Conservation (phyloP, 2,113 vertebrate species). For the Ramphastos sulfuratus region DNA sequence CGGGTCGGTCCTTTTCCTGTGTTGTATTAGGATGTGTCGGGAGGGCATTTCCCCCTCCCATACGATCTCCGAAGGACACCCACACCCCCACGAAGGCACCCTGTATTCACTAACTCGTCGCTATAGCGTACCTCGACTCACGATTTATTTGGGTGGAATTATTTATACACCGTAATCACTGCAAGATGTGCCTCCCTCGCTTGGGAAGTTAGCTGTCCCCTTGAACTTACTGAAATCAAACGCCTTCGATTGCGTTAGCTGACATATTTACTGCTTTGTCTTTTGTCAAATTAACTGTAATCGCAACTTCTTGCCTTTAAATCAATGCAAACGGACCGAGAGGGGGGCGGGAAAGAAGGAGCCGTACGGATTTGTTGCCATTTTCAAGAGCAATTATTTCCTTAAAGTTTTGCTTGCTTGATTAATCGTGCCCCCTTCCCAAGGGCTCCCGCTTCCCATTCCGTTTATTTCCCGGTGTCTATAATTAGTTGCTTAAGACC, state of each 20-base stretch:
- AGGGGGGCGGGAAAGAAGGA: neutral
- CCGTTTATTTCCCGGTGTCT: neutral
- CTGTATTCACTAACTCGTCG: neutral
- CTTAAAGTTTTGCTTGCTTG: slow-evolving; percentile 6
- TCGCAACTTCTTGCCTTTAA: slow-evolving; percentile 38
- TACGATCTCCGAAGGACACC: neutral
- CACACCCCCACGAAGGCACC: neutral
- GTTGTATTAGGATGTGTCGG: neutral
- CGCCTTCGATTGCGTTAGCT: slow-evolving; percentile 37
- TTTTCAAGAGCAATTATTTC: neutral
- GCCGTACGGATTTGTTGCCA: neutral
- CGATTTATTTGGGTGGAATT: slow-evolving; percentile 32
- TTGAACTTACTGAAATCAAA: slow-evolving; percentile 42
- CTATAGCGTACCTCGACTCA: neutral
- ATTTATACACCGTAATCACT: slow-evolving; percentile 37
- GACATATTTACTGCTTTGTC: slow-evolving; percentile 39
- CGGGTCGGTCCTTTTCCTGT: neutral
- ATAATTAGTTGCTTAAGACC: neutral
- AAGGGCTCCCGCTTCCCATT: neutral
- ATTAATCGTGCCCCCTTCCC: neutral
- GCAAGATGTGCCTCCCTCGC: slow-evolving; percentile 36
- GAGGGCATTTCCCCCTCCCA: neutral
- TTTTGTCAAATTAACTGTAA: slow-evolving; percentile 49
- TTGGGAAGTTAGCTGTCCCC: slow-evolving; percentile 19
- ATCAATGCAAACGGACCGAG: neutral